phyloP scores from a whole-genome alignment of 2,113 vertebrate species.

The Manacus vitellinus region DNA sequence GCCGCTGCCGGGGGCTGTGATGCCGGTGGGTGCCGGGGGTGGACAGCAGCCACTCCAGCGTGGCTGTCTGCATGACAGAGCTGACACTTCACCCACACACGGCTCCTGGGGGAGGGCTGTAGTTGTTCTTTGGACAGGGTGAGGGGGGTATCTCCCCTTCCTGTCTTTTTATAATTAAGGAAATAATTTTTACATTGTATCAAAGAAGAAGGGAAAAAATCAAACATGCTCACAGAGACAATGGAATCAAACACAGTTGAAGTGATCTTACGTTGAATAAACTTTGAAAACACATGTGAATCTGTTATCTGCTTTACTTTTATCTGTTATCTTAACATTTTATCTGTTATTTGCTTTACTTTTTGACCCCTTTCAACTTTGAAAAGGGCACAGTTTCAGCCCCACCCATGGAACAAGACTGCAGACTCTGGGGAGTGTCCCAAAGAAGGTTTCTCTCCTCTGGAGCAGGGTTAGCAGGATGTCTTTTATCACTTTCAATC shows the following conservation, averaged over 20 bases:
- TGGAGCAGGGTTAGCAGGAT: neutral
- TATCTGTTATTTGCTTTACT: neutral
- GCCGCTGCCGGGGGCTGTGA: rapidly evolving
- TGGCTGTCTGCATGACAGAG: rapidly evolving
- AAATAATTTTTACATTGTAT: neutral
- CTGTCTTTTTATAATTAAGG: neutral
- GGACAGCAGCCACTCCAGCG: rapidly evolving
- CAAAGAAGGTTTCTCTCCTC: neutral
- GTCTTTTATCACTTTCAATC: neutral
- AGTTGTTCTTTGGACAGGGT: neutral
- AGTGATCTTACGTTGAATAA: neutral
- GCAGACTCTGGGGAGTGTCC: neutral
- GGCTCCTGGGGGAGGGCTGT: too few species aligned
- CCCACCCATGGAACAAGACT: neutral
- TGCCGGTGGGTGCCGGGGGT: rapidly evolving
- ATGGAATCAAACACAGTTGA: neutral
- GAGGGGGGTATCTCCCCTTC: neutral
- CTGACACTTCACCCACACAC: neutral
- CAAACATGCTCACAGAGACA: neutral
- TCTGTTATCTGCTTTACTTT: neutral
- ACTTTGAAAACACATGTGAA: neutral
- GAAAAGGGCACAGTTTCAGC: neutral
- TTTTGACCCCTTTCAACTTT: neutral
- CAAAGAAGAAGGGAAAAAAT: neutral
- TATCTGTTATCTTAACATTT: neutral